Evolutionary conservation across 1,140 invertebrate species (phyloP), one percentile per base, ranked within the genome.

Genomic region (Hirudo medicinalis): DNA sequence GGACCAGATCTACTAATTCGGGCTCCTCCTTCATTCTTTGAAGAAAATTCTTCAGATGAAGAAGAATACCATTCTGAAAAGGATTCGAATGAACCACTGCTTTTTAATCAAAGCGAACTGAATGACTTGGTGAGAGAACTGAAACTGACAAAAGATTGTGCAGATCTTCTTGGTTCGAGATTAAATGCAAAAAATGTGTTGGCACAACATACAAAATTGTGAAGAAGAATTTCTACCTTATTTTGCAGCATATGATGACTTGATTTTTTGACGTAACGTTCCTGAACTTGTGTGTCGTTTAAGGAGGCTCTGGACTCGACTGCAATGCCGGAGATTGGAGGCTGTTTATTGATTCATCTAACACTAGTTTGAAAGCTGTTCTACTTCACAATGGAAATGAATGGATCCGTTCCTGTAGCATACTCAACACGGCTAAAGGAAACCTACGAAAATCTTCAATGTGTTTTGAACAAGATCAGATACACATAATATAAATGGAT

Each of bases 331-430:
- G 57, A 6, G 57, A 60, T 60, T 60, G 57, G 57, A 60, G 57
- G 15, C 15, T 60, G 57, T 60, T 15, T 60, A 60, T 60, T 29
- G 57, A 60, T 60, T 60, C 57, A 29, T 60, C 27, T 22, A 60
- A 60, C 4, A 60, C 57, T 60, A 60, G 4, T 60, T 60, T 60
- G 4, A 60, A 6, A 60, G 57, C 57, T 60, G 57, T 6, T 60
- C 15, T 60, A 60, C 57, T 60, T 60, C 57, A 60, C n/a, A 60
- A 60, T 60, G 57, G 57, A 60, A 60, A 60, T 60, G 57, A 60
- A 60, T 60, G 57, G 57, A 60, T 60, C 57, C 57, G 40, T 40
- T 6, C 40, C 4, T 6, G 40, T 40, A 40, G 40, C 40, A 40
- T 40, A 40, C 40, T 40, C 57, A 60, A 15, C 4, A 60, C 57